A percentile compares a stretch with the other conserved stretches of the same genome.
These are phyloP conservation scores for Pampus argenteus DNA, from an alignment of 2,797 vertebrate species.

Conservation along the genomic window DNA sequence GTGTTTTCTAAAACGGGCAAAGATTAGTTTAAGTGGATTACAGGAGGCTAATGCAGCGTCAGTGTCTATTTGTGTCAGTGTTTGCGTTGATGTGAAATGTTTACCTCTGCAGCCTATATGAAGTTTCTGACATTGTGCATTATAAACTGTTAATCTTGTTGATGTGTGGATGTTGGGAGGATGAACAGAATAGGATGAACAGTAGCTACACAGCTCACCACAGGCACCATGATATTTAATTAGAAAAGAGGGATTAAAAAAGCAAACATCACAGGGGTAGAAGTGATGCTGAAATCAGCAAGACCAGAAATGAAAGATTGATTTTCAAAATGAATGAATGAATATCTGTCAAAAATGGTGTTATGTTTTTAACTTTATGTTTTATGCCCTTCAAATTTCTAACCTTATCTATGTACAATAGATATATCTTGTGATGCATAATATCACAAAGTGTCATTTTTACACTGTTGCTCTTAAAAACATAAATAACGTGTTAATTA, in stretches of 20 bases:
- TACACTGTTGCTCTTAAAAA: neutral
- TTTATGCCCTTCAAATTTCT: no score
- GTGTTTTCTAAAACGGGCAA: slow-evolving; percentile 40
- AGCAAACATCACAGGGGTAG: neutral
- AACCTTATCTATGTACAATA: neutral
- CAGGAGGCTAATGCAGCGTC: slow-evolving; percentile 34
- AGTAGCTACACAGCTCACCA: neutral
- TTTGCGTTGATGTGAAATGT: slow-evolving; percentile 39
- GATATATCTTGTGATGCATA: no score
- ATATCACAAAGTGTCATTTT: neutral
- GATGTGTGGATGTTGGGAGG: neutral
- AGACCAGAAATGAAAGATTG: neutral
- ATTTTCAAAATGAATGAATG: no score
- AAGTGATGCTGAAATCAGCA: neutral
- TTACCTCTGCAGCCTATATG: neutral
- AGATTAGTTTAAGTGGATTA: slow-evolving; percentile 78
- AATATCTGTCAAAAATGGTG: no score
- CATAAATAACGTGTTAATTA: neutral
- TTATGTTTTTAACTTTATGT: neutral
- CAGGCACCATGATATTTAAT: neutral
- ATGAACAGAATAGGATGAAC: neutral
- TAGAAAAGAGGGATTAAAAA: neutral
- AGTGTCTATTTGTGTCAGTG: slow-evolving; percentile 52
- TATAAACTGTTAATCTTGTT: neutral
- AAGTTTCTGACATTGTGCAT: neutral